Conservation (phyloP, 2,888 invertebrate genomes). For the Parapristionchus giblindavisi region DNA sequence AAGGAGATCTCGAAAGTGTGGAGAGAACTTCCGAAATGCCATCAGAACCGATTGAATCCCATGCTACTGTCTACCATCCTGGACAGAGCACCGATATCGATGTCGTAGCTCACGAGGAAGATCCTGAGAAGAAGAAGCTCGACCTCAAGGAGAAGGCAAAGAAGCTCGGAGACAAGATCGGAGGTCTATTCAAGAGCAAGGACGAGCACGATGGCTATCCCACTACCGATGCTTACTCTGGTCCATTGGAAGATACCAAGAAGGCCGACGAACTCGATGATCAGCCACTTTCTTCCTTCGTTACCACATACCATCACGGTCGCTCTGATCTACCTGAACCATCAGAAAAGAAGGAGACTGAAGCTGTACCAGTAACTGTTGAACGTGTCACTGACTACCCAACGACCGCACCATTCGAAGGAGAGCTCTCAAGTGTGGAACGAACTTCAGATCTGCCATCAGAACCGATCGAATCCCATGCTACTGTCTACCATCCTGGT, state of each 20-base stretch:
- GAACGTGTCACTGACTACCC: slow-evolving; percentile 8
- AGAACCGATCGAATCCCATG: slow-evolving; percentile 12
- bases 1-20: slow-evolving; percentile 14
- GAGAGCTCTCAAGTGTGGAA: neutral
- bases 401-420: slow-evolving; percentile 20
- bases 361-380: neutral
- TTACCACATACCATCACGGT: slow-evolving; percentile 15
- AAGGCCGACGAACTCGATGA: slow-evolving; percentile 7
- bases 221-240: neutral
- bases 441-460: neutral
- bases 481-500: slow-evolving; percentile 20
- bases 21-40: slow-evolving; percentile 5
- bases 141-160: slow-evolving; percentile 24
- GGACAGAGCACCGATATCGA: slow-evolving; percentile 7
- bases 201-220: slow-evolving; percentile 16
- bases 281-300: slow-evolving; percentile 5
- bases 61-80: slow-evolving; percentile 14
- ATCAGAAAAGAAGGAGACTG: neutral
- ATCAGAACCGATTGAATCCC: slow-evolving; percentile 5
- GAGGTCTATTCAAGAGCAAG: slow-evolving; percentile 18
- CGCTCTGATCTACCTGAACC: slow-evolving; percentile 5
- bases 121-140: slow-evolving; percentile 28
- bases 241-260: slow-evolving; percentile 12
- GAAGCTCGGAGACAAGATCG: slow-evolving; percentile 19
- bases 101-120: neutral